These are phyloP conservation scores for Indri indri DNA, from an alignment of 2,113 vertebrate genomes.

Conservation along the genomic window DNA sequence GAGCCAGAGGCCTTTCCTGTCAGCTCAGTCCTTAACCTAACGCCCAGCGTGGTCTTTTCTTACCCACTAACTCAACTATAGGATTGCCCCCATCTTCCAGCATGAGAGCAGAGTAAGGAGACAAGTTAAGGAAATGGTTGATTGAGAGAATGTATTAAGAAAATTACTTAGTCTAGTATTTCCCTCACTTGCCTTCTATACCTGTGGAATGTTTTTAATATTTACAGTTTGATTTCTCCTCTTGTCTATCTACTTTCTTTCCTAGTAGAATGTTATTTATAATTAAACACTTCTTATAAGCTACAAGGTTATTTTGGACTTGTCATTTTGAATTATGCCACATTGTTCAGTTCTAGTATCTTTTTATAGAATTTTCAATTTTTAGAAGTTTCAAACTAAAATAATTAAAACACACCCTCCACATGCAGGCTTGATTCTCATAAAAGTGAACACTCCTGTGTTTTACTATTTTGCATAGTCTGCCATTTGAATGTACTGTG, in stretches of 20 bases:
- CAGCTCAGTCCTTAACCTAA: neutral
- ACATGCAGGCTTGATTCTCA: neutral
- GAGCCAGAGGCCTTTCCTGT: neutral
- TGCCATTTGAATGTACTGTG: neutral
- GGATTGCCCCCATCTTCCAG: neutral
- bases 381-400: conserved; percentile 22
- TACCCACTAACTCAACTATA: neutral
- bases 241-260: neutral
- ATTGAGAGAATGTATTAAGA: neutral
- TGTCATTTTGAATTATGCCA: neutral
- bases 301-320: neutral
- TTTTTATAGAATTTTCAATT: neutral
- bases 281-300: neutral
- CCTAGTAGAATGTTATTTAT: neutral
- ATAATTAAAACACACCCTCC: neutral
- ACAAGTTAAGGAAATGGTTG: neutral
- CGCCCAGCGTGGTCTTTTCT: neutral
- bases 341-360: neutral
- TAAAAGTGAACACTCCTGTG: neutral
- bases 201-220: neutral
- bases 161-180: neutral
- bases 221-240: neutral
- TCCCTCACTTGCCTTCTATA: neutral
- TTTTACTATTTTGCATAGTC: neutral
- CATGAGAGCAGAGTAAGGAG: neutral